Percentiles rank a stretch among this genome's conserved stretches.
phyloP scores from a whole-genome alignment of 2,113 vertebrate genomes.

The Mus spicilegus region DNA sequence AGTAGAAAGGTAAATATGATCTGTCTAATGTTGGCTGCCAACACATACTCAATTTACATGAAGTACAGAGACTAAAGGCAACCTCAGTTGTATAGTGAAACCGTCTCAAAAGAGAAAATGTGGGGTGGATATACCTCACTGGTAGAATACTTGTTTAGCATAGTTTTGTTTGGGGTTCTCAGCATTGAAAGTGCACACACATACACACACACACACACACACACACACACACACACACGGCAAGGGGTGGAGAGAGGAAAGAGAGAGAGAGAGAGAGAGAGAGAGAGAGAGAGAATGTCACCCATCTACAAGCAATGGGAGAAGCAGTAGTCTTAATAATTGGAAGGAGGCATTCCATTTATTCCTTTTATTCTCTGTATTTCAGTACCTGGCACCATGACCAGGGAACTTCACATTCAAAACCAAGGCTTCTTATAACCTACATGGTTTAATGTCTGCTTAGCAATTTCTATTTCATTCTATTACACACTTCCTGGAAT shows the following conservation, averaged over 20 bases:
- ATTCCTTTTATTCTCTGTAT: neutral
- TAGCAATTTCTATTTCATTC: slow-evolving; percentile 36
- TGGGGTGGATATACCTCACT: neutral
- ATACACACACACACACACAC: neutral
- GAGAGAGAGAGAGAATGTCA: neutral
- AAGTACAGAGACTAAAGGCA: neutral
- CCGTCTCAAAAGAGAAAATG: neutral
- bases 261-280: too few species aligned
- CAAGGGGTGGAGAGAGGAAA: too few species aligned
- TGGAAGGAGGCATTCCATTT: neutral
- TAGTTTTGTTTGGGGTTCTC: neutral
- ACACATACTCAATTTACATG: neutral
- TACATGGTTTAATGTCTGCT: slow-evolving; percentile 45
- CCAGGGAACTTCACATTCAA: neutral
- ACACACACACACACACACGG: neutral
- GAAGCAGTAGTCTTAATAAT: neutral
- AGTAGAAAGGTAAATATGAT: neutral
- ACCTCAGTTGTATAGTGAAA: neutral
- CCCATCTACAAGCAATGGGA: neutral
- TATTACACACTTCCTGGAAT: slow-evolving; percentile 28
- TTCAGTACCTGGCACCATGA: neutral
- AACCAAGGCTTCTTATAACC: slow-evolving; percentile 31
- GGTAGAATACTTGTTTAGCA: neutral
- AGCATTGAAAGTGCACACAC: neutral
- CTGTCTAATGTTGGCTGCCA: neutral